These are phyloP conservation scores for Alectura lathami DNA, from an alignment of 2,113 vertebrate genomes.

Conservation along the genomic window DNA sequence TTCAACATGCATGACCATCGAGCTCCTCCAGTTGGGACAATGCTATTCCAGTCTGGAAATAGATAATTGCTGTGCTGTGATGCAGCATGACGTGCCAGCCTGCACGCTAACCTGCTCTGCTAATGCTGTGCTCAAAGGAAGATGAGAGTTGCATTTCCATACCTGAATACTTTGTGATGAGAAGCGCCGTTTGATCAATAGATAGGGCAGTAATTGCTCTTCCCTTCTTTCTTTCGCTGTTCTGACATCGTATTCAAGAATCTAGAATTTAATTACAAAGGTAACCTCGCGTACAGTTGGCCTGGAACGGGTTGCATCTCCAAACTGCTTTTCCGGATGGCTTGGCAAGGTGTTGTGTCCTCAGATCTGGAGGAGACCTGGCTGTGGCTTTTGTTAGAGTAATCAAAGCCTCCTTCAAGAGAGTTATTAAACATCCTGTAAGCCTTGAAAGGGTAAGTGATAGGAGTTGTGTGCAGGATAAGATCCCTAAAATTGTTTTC, in stretches of 20 bases:
- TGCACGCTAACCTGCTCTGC: background rate
- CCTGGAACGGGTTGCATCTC: rapidly evolving
- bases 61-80: background rate
- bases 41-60: constrained; percentile 30
- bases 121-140: background rate
- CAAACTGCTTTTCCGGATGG: background rate
- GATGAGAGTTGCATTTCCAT: background rate
- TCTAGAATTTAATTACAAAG: background rate
- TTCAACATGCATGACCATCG: background rate
- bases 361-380: background rate
- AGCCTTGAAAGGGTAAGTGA: background rate
- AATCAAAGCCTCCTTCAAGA: background rate
- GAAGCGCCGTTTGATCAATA: background rate
- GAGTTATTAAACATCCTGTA: background rate
- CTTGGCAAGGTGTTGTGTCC: background rate
- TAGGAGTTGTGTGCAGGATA: rapidly evolving
- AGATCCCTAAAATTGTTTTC: background rate
- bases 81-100: background rate
- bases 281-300: background rate
- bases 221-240: background rate
- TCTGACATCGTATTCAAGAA: background rate
- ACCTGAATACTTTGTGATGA: background rate
- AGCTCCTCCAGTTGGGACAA: background rate
- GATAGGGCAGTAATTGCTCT: background rate
- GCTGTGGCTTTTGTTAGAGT: background rate